Evolutionary conservation across 2,113 vertebrate species (phyloP).

Genomic region (Coracopsis vasa): DNA sequence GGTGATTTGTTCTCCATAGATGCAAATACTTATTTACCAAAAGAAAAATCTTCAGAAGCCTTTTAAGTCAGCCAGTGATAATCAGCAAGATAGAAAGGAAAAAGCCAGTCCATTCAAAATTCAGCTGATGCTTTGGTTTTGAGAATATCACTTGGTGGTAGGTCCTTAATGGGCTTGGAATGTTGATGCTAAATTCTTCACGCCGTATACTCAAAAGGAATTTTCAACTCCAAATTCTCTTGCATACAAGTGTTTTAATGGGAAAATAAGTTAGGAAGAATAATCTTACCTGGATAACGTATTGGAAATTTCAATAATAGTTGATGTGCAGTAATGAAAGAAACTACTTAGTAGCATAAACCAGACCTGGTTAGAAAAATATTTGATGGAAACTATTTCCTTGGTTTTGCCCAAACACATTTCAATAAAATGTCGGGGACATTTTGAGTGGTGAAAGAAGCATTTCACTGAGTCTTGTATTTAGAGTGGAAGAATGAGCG

Average conservation of each 20-base stretch:
- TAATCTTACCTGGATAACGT: neutral
- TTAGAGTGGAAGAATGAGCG: neutral
- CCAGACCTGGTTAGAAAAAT: neutral
- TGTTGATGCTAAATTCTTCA: neutral
- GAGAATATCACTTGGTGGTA: neutral
- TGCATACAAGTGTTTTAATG: neutral
- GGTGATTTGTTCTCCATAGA: neutral
- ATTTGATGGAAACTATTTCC: neutral
- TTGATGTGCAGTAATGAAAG: neutral
- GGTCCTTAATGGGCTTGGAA: neutral
- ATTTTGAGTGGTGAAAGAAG: neutral
- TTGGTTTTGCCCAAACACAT: neutral
- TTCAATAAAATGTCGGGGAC: neutral
- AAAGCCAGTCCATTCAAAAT: neutral
- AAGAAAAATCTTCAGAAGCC: neutral
- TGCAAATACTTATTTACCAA: neutral
- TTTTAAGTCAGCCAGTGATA: neutral
- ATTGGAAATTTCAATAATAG: neutral
- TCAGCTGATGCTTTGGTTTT: neutral
- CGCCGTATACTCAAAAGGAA: neutral
- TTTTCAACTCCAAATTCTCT: neutral
- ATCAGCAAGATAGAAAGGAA: neutral
- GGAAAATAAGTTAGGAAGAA: neutral
- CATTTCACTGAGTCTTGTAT: neutral
- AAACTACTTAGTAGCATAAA: neutral